Evolutionary conservation across 2,797 vertebrate species (phyloP), one percentile per base, ranked within the genome.

Genomic region (Danio kyathit): DNA sequence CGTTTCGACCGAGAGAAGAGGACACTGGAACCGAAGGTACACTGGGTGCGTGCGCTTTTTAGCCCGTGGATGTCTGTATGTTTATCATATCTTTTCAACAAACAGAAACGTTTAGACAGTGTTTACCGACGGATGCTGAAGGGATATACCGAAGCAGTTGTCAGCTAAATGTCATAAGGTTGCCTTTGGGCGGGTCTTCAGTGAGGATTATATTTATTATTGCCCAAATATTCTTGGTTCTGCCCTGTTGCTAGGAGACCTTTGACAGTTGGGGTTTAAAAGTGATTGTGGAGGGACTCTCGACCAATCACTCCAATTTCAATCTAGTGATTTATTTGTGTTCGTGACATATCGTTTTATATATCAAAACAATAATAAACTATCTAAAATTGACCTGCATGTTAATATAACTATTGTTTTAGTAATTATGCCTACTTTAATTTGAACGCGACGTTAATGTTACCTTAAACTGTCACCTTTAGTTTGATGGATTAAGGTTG

Each of bases 161-260:
- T 60, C 56, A 56, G 38, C 14, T 52, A 49, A 64, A 56, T 65
- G 69, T 80, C 40, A 63, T 17, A 57, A 56, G 78, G 59, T 65
- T 80, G 69, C 41, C 46, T 40, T 43, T 83, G 76, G 54, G 69
- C 56, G 59, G n/a, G 74, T 48, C 29, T 65, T 79, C 52, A 40
- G 12, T 63, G 76, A 74, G 73, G 56, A 83, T 66, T 79, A 57
- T 5, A 51, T 69, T 61, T 51, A 69, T 51, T 40, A 29, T 49
- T 61, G 46, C 49, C 19, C 57, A 76, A 67, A 82, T 70, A 19
- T 29, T 82, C 65, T 77, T 87, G 89, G 84, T 87, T 92, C 89
- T 91, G 89, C 89, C 90, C 91, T 93, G 94, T 95, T 95, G 93
- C 94, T 94, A 93, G 91, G 93, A 93, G 85, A 94, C 91, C 83